phyloP scores from a whole-genome alignment of 2,797 vertebrate species.

The Enoplosus armatus region DNA sequence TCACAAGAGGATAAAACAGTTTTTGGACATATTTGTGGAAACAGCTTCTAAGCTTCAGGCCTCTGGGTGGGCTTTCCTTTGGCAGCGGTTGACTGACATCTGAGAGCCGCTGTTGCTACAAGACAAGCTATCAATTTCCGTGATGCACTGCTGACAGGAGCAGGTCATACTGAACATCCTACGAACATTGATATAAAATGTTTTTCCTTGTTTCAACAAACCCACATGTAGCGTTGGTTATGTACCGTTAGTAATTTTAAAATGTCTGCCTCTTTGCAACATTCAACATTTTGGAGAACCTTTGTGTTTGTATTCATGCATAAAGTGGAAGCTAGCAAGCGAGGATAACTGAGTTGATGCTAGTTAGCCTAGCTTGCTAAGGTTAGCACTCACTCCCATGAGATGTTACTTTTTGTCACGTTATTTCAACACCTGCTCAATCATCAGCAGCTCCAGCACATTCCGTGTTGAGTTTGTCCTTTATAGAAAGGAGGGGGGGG shows the following conservation, averaged over 20 bases:
- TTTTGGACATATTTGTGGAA: conserved; percentile 14
- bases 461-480: background rate
- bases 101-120: background rate
- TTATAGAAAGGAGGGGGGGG: background rate
- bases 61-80: conserved; percentile 3
- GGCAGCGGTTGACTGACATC: background rate
- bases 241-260: background rate
- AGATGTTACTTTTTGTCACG: background rate
- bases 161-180: background rate
- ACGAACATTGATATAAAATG: background rate
- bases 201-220: background rate
- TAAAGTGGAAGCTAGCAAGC: background rate
- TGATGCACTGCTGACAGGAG: background rate
- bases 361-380: background rate
- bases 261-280: background rate
- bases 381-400: background rate
- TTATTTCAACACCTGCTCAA: too few species aligned
- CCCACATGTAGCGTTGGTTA: background rate
- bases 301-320: background rate
- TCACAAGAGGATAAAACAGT: background rate
- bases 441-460: too few species aligned
- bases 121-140: background rate
- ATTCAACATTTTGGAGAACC: background rate
- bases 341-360: background rate
- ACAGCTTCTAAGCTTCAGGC: background rate